phyloP scores from a whole-genome alignment of 2,797 vertebrate genomes.

The Platalea minor region DNA sequence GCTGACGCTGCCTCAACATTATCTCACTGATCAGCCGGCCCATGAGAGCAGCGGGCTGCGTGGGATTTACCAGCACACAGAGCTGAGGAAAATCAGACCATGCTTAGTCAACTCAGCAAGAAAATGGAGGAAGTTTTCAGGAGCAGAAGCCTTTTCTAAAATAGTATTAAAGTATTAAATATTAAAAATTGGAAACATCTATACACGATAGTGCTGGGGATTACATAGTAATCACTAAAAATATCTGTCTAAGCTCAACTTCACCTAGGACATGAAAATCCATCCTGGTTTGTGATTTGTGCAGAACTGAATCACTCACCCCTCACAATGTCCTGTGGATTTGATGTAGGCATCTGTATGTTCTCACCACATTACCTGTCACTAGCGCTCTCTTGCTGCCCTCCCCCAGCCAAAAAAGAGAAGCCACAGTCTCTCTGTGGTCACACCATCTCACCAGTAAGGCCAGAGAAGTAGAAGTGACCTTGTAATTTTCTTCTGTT shows the following conservation, averaged over 20 bases:
- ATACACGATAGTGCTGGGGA: neutral
- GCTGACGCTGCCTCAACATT: neutral
- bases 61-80: neutral
- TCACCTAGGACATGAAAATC: neutral
- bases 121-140: neutral
- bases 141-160: neutral
- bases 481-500: neutral
- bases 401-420: neutral
- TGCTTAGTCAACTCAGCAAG: neutral
- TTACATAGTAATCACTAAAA: neutral
- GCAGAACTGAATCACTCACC: neutral
- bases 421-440: neutral
- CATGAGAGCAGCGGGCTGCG: neutral
- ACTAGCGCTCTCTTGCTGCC: neutral
- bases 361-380: neutral
- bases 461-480: neutral
- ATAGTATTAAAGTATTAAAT: neutral
- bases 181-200: neutral
- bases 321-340: neutral
- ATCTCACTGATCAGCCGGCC: neutral
- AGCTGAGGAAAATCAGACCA: neutral
- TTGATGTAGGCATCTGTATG: neutral
- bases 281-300: neutral
- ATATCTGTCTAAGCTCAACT: neutral
- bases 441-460: slow-evolving; percentile 24